These are phyloP conservation scores for Amblyraja radiata DNA, from an alignment of 2,797 vertebrate species.

Conservation along the genomic window DNA sequence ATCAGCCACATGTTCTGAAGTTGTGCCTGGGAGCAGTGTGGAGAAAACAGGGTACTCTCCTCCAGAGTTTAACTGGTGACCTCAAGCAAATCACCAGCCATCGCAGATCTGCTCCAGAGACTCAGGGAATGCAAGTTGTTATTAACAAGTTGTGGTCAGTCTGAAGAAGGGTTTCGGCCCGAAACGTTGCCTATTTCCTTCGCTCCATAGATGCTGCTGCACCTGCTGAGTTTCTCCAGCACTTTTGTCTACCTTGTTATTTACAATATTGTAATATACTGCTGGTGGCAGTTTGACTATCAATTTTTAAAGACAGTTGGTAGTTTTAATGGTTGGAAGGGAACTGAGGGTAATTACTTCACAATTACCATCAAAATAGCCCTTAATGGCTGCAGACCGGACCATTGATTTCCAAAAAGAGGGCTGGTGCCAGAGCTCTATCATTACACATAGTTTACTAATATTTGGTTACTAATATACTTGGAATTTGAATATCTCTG, in stretches of 20 bases:
- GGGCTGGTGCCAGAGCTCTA: not conserved
- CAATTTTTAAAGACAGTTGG: not conserved
- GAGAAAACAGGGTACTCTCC: too few relatives aligned
- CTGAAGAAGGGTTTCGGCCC: too few relatives aligned
- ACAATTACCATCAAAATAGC: slow-evolving; percentile 9
- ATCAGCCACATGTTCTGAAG: too few relatives aligned
- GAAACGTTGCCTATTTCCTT: too few relatives aligned
- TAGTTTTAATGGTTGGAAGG: not conserved
- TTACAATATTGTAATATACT: not conserved
- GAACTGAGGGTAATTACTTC: slow-evolving; percentile 11
- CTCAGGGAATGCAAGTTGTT: not conserved
- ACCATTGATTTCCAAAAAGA: not conserved
- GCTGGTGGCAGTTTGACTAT: not conserved
- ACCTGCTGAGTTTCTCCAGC: too few relatives aligned
- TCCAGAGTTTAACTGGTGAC: too few relatives aligned
- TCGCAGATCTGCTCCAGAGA: too few relatives aligned
- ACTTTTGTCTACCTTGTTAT: too few relatives aligned
- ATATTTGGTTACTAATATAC: not conserved
- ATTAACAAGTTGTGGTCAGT: too few relatives aligned
- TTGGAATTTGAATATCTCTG: not conserved
- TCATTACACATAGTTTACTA: not conserved
- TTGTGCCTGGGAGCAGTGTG: too few relatives aligned
- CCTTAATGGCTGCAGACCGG: not conserved
- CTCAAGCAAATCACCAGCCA: too few relatives aligned
- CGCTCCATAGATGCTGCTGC: too few relatives aligned